A percentile compares a stretch with the other conserved stretches of the same genome.
Evolutionary conservation across 2,888 invertebrate genomes (phyloP).

Genomic region (Criorhina ranunculi): DNA sequence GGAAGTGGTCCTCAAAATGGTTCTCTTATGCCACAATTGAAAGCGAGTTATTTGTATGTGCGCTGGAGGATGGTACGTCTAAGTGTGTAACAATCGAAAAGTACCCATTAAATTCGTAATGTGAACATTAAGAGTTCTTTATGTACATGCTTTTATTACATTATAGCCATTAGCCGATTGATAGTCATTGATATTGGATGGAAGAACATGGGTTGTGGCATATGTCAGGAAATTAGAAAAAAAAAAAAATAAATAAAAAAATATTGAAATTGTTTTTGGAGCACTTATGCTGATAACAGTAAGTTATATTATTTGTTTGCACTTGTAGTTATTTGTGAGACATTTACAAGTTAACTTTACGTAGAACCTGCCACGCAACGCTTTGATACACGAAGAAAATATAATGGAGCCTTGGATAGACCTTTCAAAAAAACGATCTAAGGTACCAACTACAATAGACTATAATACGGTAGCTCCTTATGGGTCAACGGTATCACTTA

Average conservation of each 20-base stretch:
- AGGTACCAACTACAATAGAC: too few relatives aligned
- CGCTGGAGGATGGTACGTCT: background rate
- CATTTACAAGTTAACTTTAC: too few relatives aligned
- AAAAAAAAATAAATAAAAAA: too few relatives aligned
- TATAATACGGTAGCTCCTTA: too few relatives aligned
- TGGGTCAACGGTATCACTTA: too few relatives aligned
- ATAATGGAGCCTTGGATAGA: too few relatives aligned
- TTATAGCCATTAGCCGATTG: constrained; percentile 56
- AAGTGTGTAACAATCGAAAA: constrained; percentile 49
- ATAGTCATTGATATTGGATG: constrained; percentile 50
- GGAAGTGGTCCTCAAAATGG: background rate
- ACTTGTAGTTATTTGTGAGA: too few relatives aligned
- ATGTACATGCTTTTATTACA: constrained; percentile 42
- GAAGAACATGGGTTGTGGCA: constrained; percentile 26
- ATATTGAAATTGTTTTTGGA: background rate
- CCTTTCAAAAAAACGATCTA: too few relatives aligned
- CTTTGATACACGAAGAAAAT: too few relatives aligned
- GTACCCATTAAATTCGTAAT: constrained; percentile 56
- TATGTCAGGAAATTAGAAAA: background rate
- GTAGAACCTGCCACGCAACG: too few relatives aligned
- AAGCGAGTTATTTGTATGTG: constrained; percentile 14
- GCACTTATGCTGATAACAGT: background rate
- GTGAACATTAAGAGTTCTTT: constrained; percentile 38
- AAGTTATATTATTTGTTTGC: background rate
- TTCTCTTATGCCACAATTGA: background rate